Conservation (phyloP, 1,140 invertebrate species). For the Pogonomyrmex barbatus region DNA sequence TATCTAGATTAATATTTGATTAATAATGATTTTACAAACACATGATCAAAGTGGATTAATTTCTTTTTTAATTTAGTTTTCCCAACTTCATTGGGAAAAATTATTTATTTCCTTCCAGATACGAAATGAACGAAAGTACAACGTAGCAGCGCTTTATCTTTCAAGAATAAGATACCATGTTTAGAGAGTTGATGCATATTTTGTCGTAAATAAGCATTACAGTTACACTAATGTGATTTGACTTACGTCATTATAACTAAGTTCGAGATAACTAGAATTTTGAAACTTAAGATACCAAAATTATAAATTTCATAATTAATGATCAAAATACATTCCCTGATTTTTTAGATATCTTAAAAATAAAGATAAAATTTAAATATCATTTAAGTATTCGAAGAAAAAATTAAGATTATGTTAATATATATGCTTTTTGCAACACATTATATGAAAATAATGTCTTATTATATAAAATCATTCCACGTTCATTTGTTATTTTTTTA, state of each 20-base stretch:
- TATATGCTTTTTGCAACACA: neutral
- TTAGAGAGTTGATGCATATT: constrained; percentile 22
- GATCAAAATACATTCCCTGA: neutral
- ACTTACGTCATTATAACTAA: neutral
- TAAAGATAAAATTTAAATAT: neutral
- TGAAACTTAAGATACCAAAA: neutral
- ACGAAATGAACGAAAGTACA: neutral
- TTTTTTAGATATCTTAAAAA: neutral
- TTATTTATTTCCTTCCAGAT: neutral
- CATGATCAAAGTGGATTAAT: neutral
- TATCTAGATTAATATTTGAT: neutral
- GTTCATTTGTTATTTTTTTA: neutral
- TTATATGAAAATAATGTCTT: neutral
- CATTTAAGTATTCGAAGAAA: neutral
- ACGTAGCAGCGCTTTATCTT: neutral
- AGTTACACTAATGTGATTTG: neutral
- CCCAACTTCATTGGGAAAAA: neutral
- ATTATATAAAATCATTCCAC: neutral
- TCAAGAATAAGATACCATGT: neutral
- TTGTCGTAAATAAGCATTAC: constrained; percentile 29
- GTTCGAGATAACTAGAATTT: neutral
- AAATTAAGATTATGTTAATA: neutral
- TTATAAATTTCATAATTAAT: constrained; percentile 11
- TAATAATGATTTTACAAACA: neutral
- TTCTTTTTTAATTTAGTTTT: neutral